A percentile compares a stretch with the other conserved stretches of the same genome.
phyloP scores from a whole-genome alignment of 1,140 invertebrate genomes.

The Drosophila persimilis region DNA sequence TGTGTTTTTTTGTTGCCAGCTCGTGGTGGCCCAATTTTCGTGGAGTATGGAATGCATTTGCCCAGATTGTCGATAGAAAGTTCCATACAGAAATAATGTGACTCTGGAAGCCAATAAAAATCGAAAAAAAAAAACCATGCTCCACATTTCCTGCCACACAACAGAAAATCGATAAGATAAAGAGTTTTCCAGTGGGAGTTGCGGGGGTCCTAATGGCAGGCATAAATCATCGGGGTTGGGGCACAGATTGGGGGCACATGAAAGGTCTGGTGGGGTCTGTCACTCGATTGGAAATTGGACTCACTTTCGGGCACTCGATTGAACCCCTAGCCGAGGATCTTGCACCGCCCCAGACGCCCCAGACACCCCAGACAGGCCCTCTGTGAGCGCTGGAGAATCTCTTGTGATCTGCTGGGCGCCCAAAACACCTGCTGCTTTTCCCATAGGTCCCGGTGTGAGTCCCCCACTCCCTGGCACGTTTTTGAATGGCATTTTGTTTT shows the following conservation, averaged over 20 bases:
- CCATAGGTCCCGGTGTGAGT: neutral
- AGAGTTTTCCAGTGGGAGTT: slow-evolving; percentile 34
- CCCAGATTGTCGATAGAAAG: slow-evolving; percentile 44
- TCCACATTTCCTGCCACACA: slow-evolving; percentile 16
- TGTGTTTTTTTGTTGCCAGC: slow-evolving; percentile 11
- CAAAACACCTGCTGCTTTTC: too few species aligned
- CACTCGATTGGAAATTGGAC: too few species aligned
- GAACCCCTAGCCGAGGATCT: too few species aligned
- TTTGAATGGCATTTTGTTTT: slow-evolving; percentile 10
- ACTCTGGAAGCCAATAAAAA: slow-evolving; percentile 41
- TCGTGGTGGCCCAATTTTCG: slow-evolving; percentile 35
- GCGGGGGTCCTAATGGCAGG: slow-evolving; percentile 14
- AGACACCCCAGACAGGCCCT: too few species aligned
- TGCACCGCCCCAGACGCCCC: too few species aligned
- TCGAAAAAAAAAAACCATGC: slow-evolving; percentile 51
- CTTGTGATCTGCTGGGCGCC: neutral
- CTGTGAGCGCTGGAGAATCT: too few species aligned
- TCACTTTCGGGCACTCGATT: too few species aligned
- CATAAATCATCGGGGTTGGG: slow-evolving; percentile 27
- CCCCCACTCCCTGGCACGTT: slow-evolving; percentile 9
- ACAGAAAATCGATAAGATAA: slow-evolving; percentile 52
- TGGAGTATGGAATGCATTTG: slow-evolving; percentile 38
- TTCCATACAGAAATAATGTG: slow-evolving; percentile 42
- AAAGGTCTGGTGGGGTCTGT: neutral
- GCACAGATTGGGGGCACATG: slow-evolving; percentile 7